Percentiles rank a stretch among this genome's conserved stretches.
These are phyloP conservation scores for Mycetomoellerius zeteki DNA, from an alignment of 1,140 invertebrate genomes.

Conservation along the genomic window DNA sequence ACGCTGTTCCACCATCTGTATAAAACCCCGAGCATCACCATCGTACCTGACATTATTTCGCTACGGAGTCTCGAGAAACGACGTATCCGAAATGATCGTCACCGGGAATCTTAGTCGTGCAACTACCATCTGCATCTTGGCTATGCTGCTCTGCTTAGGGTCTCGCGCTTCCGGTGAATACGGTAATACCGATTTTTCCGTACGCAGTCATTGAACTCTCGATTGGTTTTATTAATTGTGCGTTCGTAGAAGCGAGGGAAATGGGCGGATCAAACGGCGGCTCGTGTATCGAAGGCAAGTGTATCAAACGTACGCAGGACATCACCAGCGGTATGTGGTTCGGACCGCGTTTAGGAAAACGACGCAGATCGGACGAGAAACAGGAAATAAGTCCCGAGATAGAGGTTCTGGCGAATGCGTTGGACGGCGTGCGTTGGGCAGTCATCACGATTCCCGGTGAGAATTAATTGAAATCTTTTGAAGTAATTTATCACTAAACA, in stretches of 20 bases:
- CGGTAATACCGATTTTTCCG: constrained; percentile 72
- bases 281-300: constrained; percentile 77
- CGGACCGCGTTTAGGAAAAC: constrained; percentile 83
- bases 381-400: constrained; percentile 71
- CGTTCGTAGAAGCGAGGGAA: constrained; percentile 53
- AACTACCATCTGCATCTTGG: neutral
- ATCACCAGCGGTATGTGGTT: constrained; percentile 84
- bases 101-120: neutral
- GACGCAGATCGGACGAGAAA: constrained; percentile 79
- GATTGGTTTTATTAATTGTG: neutral
- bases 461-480: neutral
- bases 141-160: constrained; percentile 68
- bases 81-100: constrained; percentile 63
- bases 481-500: neutral
- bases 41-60: constrained; percentile 69
- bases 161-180: constrained; percentile 75
- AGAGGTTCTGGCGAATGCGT: constrained; percentile 75
- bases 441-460: constrained; percentile 78
- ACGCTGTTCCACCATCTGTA: neutral
- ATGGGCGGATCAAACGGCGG: constrained; percentile 25
- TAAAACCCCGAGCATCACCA: constrained; percentile 4
- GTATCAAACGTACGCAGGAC: constrained; percentile 75
- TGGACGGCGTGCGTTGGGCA: constrained; percentile 77
- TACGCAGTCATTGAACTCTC: neutral
- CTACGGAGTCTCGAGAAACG: constrained; percentile 48